Evolutionary conservation across 2,113 vertebrate species (phyloP).

Genomic region (Malurus melanocephalus): DNA sequence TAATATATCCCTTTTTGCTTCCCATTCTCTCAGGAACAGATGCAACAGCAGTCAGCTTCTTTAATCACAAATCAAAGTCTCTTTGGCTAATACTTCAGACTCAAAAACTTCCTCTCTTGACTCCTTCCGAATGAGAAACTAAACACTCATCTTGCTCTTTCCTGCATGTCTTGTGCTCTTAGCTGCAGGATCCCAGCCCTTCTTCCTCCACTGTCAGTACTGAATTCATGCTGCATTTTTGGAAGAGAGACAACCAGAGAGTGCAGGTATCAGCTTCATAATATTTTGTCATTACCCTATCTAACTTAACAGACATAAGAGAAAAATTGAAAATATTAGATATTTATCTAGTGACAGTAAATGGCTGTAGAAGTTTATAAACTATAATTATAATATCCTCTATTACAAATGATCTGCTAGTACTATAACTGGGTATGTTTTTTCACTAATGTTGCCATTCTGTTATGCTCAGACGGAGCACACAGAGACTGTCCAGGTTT

Average conservation of each 20-base stretch:
- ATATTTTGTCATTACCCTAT: background rate
- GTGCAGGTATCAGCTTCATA: background rate
- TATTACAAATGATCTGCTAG: background rate
- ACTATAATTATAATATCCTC: background rate
- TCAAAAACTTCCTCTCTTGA: background rate
- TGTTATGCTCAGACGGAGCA: background rate
- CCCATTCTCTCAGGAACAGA: background rate
- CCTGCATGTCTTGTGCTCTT: background rate
- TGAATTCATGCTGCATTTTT: background rate
- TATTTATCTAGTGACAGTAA: background rate
- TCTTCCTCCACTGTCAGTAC: background rate
- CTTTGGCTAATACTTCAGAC: background rate
- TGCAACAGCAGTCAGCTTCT: background rate
- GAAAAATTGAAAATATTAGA: background rate
- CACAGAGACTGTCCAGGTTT: background rate
- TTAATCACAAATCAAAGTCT: background rate
- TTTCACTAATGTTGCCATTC: background rate
- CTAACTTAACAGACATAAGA: background rate
- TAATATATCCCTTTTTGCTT: background rate
- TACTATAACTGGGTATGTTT: background rate
- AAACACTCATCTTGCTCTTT: background rate
- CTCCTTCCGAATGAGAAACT: background rate
- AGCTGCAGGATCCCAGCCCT: background rate
- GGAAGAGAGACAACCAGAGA: background rate
- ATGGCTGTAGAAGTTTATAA: background rate